Evolutionary conservation across 2,113 vertebrate species (phyloP), one percentile per base, ranked within the genome.

Genomic region (Neomonachus schauinslandi): DNA sequence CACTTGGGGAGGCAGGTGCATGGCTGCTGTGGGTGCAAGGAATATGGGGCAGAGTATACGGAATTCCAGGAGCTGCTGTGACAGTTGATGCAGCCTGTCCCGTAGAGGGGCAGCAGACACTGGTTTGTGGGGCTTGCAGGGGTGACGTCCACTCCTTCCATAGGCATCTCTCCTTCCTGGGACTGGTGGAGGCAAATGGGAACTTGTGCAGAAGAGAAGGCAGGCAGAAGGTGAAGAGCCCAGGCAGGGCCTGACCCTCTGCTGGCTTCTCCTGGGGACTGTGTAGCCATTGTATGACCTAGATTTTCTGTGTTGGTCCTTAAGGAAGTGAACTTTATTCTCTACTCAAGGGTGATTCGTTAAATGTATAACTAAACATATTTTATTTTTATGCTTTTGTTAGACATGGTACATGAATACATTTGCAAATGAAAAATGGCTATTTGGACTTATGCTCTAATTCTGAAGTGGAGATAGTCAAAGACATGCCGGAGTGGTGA

Each of bases 301-400:
- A 55, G 22, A 55, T 65, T 77, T 87, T 83, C 88, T 69, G 28
- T 36, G 33, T 80, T 42, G n/a, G 26, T 67, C 21, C 22, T 53
- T 65, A 28, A 14, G 53, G 53, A 28, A 26, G 42, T 72, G 42
- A 93, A 85, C 16, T 36, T 42, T 57, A 55, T 69, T 91, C 39
- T 81, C 28, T 89, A 26, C 2, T 14, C 26, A 18, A 61, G 55
- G 12, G 7, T 8, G n/a, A 69, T 49, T 69, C 1, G 0, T 69
- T 63, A 85, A 65, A 57, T 15, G 26, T 72, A 42, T 22, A 81
- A 71, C 18, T n/a, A 74, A 63, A 63, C 19, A 22, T n/a, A 61
- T 63, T 92, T 94, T n/a, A 28, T 55, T 84, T 95, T 61, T 86
- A 61, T 95, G 42, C 8, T 53, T 96, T 91, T 61, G 61, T 89